phyloP scores from a whole-genome alignment of 2,888 invertebrate genomes.

The Macaria notata region DNA sequence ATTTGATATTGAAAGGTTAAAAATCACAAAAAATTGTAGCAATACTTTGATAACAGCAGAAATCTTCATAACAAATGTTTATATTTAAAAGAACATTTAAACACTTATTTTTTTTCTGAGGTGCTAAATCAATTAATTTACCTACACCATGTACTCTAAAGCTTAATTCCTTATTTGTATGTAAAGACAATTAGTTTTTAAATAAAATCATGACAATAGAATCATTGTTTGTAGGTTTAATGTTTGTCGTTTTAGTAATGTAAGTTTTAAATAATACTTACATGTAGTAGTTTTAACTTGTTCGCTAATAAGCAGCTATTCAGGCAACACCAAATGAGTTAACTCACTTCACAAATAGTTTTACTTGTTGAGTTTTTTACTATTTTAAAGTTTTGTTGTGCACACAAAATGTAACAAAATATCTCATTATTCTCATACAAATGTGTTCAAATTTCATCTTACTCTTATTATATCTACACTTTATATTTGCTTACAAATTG shows the following conservation, averaged over 20 bases:
- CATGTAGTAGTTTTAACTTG: no score
- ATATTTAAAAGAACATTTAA: background rate
- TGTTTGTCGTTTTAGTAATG: conserved; percentile 1
- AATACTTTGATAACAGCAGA: no score
- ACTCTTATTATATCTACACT: conserved; percentile 1
- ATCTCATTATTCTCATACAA: background rate
- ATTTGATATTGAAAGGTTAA: no score
- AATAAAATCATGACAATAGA: conserved; percentile 6
- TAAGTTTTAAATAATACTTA: background rate
- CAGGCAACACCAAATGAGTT: no score
- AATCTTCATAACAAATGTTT: no score
- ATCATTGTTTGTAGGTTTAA: conserved; percentile 14
- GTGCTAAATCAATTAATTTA: conserved; percentile 42
- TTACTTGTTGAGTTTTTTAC: no score
- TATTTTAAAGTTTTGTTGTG: no score
- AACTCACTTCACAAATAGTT: no score
- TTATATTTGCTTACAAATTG: conserved; percentile 7
- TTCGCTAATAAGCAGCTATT: no score
- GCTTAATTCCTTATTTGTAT: no score
- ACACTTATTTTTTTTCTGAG: conserved; percentile 47
- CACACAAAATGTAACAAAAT: no score
- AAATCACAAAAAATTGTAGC: background rate
- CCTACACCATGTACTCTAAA: conserved; percentile 7
- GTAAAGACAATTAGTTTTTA: conserved; percentile 7
- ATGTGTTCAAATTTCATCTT: conserved; percentile 5